Percentiles rank a stretch among this genome's conserved stretches.
These are phyloP conservation scores for Erebia epiphron DNA, from an alignment of 2,888 invertebrate species.

Conservation along the genomic window DNA sequence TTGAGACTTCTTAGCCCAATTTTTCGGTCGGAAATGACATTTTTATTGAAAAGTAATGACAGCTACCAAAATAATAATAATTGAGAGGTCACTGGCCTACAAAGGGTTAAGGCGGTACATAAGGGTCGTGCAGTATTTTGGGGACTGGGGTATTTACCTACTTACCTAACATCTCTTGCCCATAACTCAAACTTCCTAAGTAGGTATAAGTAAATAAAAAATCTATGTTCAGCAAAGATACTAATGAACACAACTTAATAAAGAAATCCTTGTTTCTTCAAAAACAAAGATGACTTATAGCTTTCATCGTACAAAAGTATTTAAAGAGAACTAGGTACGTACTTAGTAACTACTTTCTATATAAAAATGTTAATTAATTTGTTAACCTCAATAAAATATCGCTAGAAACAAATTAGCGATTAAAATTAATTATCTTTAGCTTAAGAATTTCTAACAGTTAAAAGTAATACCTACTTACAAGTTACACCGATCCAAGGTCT, in stretches of 20 bases:
- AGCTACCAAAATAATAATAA: not conserved
- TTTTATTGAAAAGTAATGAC: not conserved
- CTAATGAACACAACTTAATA: not conserved
- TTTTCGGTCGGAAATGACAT: not conserved
- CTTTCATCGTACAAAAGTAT: not conserved
- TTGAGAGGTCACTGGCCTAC: slow-evolving; percentile 61
- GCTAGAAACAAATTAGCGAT: not conserved
- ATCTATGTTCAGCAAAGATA: too few species aligned
- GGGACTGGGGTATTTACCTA: slow-evolving; percentile 26
- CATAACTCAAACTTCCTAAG: not conserved
- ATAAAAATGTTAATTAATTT: not conserved
- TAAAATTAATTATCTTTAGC: slow-evolving; percentile 20
- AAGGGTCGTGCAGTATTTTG: slow-evolving; percentile 52
- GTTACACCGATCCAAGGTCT: not conserved
- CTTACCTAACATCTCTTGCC: slow-evolving; percentile 7
- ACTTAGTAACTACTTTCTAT: not conserved
- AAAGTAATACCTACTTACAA: not conserved
- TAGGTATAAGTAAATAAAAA: too few species aligned
- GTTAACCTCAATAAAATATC: slow-evolving; percentile 15
- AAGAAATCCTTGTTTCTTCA: too few species aligned
- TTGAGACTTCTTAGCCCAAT: not conserved
- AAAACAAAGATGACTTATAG: too few species aligned
- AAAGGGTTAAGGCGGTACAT: slow-evolving; percentile 66
- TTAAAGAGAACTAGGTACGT: not conserved
- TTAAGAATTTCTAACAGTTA: slow-evolving; percentile 4